Evolutionary conservation across 2,113 vertebrate species (phyloP), one percentile per base, ranked within the genome.

Genomic region (Dasyornis broadbenti): DNA sequence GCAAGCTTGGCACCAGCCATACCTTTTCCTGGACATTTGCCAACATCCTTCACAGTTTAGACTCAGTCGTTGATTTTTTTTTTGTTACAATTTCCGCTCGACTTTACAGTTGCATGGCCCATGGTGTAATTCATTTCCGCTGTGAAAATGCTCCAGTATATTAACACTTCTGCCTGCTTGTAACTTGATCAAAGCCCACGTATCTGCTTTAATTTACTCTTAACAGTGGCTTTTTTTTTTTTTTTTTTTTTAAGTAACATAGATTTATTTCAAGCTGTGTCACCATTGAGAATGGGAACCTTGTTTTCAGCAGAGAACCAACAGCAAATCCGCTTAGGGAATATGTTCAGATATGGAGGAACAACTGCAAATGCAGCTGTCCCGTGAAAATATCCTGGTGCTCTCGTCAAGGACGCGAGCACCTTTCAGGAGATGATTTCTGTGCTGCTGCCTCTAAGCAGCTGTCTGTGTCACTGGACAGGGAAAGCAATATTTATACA

Each of bases 1-100:
- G 88, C 82, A 90, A 95, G 79, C 86, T 97, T 97, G 98, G 98
- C 97, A 97, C 70, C 90, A 95, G 40, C 63, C 16, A 27, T 95
- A 97, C 97, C 97, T 98, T 98, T 97, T 98, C 97, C 97, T 97
- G 98, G 97, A 96, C 10, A 15, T 39, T 70, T 86, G 94, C 97
- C 98, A 94, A 93, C 42, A 94, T 95, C 91, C 81, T 94, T 90
- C 91, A 82, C 70, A 80, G 91, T 96, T 91, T 86, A 93, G 92
- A 89, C 83, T 81, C 86, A 91, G 92, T 86, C 66, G 56, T 85
- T 94, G 92, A 59, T 88, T 89, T 94, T 92, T 81, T 82, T 82
- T 93, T 95, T 85, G 68, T 97, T 89, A 93, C 92, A 84, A 96
- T 94, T 97, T 97, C 97, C 89, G 27, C 70, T 81, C 12, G 37